phyloP scores from a whole-genome alignment of 1,140 invertebrate species.

The Brachionus calyciflorus region DNA sequence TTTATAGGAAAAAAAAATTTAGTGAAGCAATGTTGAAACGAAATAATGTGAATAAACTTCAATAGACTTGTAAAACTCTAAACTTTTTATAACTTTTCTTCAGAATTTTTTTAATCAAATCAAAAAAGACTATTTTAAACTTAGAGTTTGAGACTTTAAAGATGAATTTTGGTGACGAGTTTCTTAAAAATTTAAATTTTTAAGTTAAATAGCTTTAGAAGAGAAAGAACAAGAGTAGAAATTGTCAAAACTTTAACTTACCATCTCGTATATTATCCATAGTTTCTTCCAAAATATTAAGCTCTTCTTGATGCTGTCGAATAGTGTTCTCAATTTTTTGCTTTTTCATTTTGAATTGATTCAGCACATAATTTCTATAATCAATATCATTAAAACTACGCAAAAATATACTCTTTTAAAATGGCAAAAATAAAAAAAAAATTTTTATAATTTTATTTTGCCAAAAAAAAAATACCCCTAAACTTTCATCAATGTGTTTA shows the following conservation, averaged over 20 bases:
- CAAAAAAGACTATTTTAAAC: no score
- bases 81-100: no score
- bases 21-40: no score
- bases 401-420: slow-evolving; percentile 39
- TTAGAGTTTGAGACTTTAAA: no score
- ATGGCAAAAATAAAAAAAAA: not conserved
- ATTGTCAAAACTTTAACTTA: not conserved
- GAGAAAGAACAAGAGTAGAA: no score
- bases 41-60: no score
- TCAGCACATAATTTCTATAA: slow-evolving; percentile 42
- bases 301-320: slow-evolving; percentile 38
- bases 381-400: slow-evolving; percentile 43
- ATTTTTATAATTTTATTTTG: not conserved
- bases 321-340: slow-evolving; percentile 38
- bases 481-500: slow-evolving; percentile 31
- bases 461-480: not conserved
- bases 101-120: no score
- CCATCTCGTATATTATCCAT: slow-evolving; percentile 43
- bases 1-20: no score
- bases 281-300: slow-evolving; percentile 39
- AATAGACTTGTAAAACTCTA: no score
- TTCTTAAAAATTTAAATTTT: not conserved
- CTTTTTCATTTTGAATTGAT: slow-evolving; percentile 41
- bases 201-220: no score
- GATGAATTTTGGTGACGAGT: no score